Evolutionary conservation across 2,888 invertebrate species (phyloP), one percentile per base, ranked within the genome.

Genomic region (Cryptus viduatorius): DNA sequence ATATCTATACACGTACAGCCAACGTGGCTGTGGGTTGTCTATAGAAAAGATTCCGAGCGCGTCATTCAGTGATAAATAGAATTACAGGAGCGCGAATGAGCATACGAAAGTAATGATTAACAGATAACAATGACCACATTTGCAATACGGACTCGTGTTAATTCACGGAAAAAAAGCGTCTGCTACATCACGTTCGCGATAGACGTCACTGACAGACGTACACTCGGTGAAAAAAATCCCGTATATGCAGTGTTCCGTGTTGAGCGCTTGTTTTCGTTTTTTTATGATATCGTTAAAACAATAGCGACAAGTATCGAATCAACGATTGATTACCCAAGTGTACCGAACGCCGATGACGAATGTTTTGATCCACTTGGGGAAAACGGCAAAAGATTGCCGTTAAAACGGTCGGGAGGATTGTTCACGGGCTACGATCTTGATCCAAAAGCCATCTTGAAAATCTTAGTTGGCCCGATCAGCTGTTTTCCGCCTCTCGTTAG

Each of bases 191-290:
- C 76, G 86, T 86, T 89, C 87, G 82, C 82, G 88, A 29, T 42
- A 90, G 86, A 91, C 90, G 91, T 92, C 91, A 92, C 89, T 90
- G 88, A 88, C 89, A 89, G 87, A 87, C 86, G 67, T 59, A 79
- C 79, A 69, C 44, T 48, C 10, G 19, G 19, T 68, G 10, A 31
- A 75, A 29, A 46, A 65, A 61, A 59, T 67, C 56, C 46, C 46
- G 37, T 50, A 16, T 59, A 53, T 19, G 44, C 31, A 59, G 4
- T 56, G 56, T 19, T 19, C 12, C 56, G 56, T 56, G 24, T 24
- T 24, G 56, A 10, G 24, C 56, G 19, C 4, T 10, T 10, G 24
- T 24, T 56, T 56, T 56, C 37, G 37, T 37, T 10, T 24, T 24
- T 56, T 24, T 19, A 19, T 3, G 53, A 24, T 19, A 56, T 56